Evolutionary conservation across 23 tunicate species (phyloP).

Genomic region (Diplosoma virens): DNA sequence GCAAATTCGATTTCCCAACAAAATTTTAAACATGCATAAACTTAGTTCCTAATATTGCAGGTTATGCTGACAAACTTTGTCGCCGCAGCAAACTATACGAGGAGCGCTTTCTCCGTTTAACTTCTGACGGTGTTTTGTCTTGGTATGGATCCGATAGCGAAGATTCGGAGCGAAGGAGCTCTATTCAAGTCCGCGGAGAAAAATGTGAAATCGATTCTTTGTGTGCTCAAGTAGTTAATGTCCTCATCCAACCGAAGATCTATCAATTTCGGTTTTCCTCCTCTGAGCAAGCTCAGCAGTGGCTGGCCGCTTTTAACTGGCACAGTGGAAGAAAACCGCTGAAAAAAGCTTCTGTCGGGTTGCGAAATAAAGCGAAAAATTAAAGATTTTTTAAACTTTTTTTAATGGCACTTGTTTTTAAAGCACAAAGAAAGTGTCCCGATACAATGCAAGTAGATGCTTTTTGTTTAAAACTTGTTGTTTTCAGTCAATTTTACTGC

Average conservation of each 20-base stretch:
- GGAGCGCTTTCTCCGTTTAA: slow-evolving; percentile 27
- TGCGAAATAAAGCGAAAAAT: slow-evolving; percentile 32
- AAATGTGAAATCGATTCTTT: not conserved
- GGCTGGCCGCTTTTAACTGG: slow-evolving; percentile 52
- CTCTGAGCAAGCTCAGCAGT: slow-evolving; percentile 24
- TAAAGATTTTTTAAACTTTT: no score
- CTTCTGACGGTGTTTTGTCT: slow-evolving; percentile 33
- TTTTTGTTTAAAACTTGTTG: no score
- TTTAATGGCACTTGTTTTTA: no score
- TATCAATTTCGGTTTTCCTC: slow-evolving; percentile 39
- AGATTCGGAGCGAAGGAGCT: slow-evolving; percentile 28
- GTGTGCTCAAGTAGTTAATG: not conserved
- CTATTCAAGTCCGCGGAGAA: slow-evolving; percentile 46
- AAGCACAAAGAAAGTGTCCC: no score
- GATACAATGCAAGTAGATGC: no score
- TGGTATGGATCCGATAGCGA: slow-evolving; percentile 37
- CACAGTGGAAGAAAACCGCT: slow-evolving; percentile 33
- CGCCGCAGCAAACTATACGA: slow-evolving; percentile 23
- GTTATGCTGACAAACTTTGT: slow-evolving; percentile 30
- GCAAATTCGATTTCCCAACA: no score
- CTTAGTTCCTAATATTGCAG: no score
- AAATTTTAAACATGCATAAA: no score
- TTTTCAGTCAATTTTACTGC: no score
- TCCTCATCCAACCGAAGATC: slow-evolving; percentile 12
- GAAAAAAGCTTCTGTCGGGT: slow-evolving; percentile 3